Evolutionary conservation across 2,113 vertebrate genomes (phyloP).

Genomic region (Mohoua ochrocephala): DNA sequence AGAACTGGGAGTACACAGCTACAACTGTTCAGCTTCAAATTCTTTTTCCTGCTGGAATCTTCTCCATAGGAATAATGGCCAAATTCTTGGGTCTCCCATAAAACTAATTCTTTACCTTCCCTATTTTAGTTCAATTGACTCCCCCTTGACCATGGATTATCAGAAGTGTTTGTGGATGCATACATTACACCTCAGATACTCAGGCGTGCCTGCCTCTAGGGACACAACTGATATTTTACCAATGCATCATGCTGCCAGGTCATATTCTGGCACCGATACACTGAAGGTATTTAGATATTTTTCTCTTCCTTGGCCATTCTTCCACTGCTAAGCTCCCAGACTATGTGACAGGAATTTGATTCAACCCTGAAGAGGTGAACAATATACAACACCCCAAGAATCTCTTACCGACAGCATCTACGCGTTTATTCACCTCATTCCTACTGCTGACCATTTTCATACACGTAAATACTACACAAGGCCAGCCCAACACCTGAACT

Average conservation of each 20-base stretch:
- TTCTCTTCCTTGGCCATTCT: background rate
- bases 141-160: background rate
- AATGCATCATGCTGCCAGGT: background rate
- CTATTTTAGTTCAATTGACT: background rate
- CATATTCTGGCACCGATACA: background rate
- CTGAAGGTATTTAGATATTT: fast-evolving
- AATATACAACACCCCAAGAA: background rate
- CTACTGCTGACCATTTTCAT: background rate
- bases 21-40: background rate
- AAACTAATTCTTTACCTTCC: background rate
- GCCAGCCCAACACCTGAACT: background rate
- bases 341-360: background rate
- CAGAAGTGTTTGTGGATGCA: background rate
- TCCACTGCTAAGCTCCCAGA: background rate
- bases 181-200: background rate
- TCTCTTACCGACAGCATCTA: background rate
- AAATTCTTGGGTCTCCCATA: background rate
- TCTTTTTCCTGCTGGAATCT: background rate
- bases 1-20: background rate
- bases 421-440: background rate
- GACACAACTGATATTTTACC: background rate
- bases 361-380: background rate
- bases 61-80: background rate
- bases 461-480: background rate
- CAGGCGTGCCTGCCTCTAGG: fast-evolving